phyloP scores from a whole-genome alignment of 2,888 invertebrate species.

The Actias luna region DNA sequence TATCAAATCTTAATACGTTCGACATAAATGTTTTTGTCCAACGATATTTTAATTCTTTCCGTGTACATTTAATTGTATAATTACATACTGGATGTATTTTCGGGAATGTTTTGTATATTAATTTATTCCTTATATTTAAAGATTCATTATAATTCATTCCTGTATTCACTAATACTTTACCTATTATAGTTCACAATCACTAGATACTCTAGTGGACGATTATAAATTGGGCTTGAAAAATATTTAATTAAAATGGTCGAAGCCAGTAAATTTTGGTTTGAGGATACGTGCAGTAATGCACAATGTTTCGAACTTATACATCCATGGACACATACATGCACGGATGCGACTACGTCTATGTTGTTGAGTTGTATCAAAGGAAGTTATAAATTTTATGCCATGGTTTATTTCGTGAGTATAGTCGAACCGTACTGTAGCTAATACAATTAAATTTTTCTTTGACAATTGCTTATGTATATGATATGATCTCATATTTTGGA shows the following conservation, averaged over 20 bases:
- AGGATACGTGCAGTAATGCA: constrained; percentile 57
- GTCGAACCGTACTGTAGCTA: background rate
- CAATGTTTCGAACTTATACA: constrained; percentile 70
- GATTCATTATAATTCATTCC: background rate
- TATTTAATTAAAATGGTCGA: constrained; percentile 62
- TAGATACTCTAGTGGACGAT: background rate
- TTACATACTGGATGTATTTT: no score
- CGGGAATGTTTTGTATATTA: no score
- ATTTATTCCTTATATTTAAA: background rate
- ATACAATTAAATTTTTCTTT: background rate
- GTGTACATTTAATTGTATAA: no score
- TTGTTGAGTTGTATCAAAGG: constrained; percentile 68
- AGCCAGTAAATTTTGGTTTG: constrained; percentile 76
- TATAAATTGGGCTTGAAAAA: background rate
- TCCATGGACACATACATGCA: constrained; percentile 73
- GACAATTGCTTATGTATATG: background rate
- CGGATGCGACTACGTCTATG: constrained; percentile 68
- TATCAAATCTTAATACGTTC: no score
- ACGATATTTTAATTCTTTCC: no score
- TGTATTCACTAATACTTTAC: background rate
- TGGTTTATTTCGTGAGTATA: constrained; percentile 74
- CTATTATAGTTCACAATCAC: background rate
- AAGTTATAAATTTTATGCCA: constrained; percentile 77
- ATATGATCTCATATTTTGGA: no score
- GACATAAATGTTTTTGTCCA: no score